Evolutionary conservation across 2,113 vertebrate genomes (phyloP), one percentile per base, ranked within the genome.

Genomic region (Oncorhynchus nerka): DNA sequence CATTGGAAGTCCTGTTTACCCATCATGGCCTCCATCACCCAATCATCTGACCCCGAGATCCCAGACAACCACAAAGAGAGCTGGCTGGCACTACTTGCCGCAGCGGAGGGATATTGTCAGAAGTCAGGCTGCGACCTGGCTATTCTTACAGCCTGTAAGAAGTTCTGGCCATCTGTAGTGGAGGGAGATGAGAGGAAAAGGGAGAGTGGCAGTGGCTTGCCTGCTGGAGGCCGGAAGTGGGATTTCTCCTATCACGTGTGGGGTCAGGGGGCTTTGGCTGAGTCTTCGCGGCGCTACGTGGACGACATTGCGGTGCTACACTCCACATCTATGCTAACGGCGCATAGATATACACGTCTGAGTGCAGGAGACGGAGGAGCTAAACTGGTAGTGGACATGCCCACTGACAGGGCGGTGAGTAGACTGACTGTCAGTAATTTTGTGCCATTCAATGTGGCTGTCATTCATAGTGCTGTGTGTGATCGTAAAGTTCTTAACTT

Each of bases 281-380:
- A 97, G 65, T 94, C 96, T 0, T 90, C 94, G 0, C 93, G 94
- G 9, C 92, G 94, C 79, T 97, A 97, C 88, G 79, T 97, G 77
- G 95, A 97, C 0, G 96, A 97, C 88, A 97, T 97, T 3, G 93
- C 94, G 1, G 93, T 95, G 81, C 93, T 96, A n/a, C 96, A 97
- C 87, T 93, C 94, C 76, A 95, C 94, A 0, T 95, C 94, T 0
- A 83, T 94, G 22, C 91, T 94, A 0, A 94, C 81, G 0, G 88
- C 92, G 24, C 94, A 94, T 0, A 91, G 91, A 68, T 90, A 92
- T 8, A 86, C 88, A 0, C 89, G 90, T 70, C 81, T 89, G 20
- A 51, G 72, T 0, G 74, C 81, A 1, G 86, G 68, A n/a, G 87
- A 80, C 26, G 85, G 79, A 45, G 39, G 39, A 34, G 62, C 87